phyloP scores from a whole-genome alignment of 2,797 vertebrate species.

The Phoxinus dragarum region DNA sequence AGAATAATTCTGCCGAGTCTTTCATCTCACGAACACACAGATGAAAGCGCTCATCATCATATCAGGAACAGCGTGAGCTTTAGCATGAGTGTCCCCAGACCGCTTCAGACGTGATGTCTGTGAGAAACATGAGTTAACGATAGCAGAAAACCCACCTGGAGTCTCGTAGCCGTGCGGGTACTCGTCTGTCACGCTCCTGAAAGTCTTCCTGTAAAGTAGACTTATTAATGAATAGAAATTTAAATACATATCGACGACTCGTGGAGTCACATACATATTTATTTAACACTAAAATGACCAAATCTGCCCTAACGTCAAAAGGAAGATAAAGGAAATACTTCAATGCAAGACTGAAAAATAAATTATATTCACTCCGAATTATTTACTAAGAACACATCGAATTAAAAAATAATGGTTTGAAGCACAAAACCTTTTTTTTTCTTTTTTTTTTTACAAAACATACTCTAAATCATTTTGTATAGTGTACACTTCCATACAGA shows the following conservation, averaged over 20 bases:
- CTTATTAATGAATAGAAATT: neutral
- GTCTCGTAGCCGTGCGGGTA: neutral
- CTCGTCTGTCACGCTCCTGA: neutral
- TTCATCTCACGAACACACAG: slow-evolving; percentile 73
- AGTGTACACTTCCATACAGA: neutral
- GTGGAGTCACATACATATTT: neutral
- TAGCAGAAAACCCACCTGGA: neutral
- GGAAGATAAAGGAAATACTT: neutral
- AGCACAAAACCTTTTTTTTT: no score
- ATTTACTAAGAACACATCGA: no score
- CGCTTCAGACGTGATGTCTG: neutral
- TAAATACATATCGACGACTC: neutral
- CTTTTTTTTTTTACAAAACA: neutral
- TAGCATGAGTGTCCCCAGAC: neutral
- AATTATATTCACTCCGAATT: neutral
- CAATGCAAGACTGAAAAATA: neutral
- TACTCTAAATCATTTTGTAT: neutral
- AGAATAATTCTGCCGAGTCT: slow-evolving; percentile 74
- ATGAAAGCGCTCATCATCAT: slow-evolving; percentile 73
- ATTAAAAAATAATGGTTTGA: no score
- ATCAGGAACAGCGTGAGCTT: slow-evolving; percentile 63
- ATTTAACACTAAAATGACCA: neutral
- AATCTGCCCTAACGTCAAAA: neutral
- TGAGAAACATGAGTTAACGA: neutral
- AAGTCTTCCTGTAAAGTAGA: neutral